Evolutionary conservation across 2,113 vertebrate genomes (phyloP), one percentile per base, ranked within the genome.

Genomic region (Mugil cephalus): DNA sequence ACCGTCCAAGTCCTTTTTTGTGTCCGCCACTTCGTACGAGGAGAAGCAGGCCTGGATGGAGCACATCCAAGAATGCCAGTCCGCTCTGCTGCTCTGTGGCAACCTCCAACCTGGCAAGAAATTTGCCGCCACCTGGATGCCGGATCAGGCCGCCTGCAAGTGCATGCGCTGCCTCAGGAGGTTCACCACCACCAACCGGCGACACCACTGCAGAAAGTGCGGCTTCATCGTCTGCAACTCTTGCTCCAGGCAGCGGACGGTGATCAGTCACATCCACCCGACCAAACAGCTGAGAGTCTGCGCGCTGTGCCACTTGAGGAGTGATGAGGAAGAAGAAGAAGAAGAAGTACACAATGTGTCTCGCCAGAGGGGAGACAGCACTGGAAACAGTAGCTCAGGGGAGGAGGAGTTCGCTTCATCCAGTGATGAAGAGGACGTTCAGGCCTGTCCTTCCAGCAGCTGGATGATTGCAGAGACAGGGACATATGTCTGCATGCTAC

Each of bases 131-230:
- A 92, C 95, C 21, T 98, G 96, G 97, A 94, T 98, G 73, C 97
- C 96, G 0, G 95, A 98, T 89, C 87, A 74, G 14, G 95, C 94
- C 0, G 95, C 96, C 0, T 93, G 94, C 70, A 95, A 96, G 78
- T 98, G 97, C 90, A 96, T 98, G 96, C 95, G 96, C 82, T 98
- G 97, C 92, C 91, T 93, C 0, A 86, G 82, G 1, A 95, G 92
- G 50, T 98, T 98, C 89, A 94, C 84, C 0, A n/a, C 92, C 0
- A 89, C 94, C 60, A 94, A 93, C 0, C 94, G 96, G 0, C 89
- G 95, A 42, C 96, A 98, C 88, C 97, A 98, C 91, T 98, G 97
- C 90, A 93, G 96, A 15, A 92, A 93, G 54, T 98, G 97, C 0
- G 96, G 97, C 84, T 96, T 96, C 1, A 84, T 98, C 0, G 96